These are phyloP conservation scores for Heliconius ismenius DNA, from an alignment of 2,888 invertebrate genomes.

Conservation along the genomic window DNA sequence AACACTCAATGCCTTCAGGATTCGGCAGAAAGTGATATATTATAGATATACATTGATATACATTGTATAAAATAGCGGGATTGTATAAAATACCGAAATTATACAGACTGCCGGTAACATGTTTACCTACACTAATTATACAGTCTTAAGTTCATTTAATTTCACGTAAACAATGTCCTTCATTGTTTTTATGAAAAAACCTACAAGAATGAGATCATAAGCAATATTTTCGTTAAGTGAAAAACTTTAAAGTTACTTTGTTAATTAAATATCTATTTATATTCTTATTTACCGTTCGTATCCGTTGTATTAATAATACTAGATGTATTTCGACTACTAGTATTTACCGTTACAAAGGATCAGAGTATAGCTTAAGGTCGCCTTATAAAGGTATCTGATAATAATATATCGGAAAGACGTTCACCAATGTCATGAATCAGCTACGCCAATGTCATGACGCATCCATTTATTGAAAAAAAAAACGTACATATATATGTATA, in stretches of 20 bases:
- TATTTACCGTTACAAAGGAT: constrained; percentile 44
- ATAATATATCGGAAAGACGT: constrained; percentile 40
- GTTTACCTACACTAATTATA: no score
- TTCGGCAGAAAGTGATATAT: no score
- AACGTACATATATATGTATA: constrained; percentile 30
- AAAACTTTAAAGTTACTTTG: not conserved
- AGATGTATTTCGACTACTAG: constrained; percentile 3
- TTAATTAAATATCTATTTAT: not conserved
- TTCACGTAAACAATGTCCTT: no score
- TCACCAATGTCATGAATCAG: constrained; percentile 44
- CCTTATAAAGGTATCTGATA: constrained; percentile 42
- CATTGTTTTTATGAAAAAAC: no score
- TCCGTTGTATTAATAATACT: constrained; percentile 7
- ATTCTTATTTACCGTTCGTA: constrained; percentile 7
- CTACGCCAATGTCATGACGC: constrained; percentile 38
- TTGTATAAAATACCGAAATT: no score
- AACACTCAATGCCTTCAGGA: no score
- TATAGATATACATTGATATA: no score
- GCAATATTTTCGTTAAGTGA: not conserved
- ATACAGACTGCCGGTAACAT: no score
- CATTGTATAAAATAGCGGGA: no score
- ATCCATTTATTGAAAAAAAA: constrained; percentile 42
- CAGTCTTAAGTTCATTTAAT: no score
- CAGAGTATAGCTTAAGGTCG: constrained; percentile 32
- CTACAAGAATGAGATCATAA: no score